Evolutionary conservation across 1,140 invertebrate genomes (phyloP).

Genomic region (Zaprionus africanus): DNA sequence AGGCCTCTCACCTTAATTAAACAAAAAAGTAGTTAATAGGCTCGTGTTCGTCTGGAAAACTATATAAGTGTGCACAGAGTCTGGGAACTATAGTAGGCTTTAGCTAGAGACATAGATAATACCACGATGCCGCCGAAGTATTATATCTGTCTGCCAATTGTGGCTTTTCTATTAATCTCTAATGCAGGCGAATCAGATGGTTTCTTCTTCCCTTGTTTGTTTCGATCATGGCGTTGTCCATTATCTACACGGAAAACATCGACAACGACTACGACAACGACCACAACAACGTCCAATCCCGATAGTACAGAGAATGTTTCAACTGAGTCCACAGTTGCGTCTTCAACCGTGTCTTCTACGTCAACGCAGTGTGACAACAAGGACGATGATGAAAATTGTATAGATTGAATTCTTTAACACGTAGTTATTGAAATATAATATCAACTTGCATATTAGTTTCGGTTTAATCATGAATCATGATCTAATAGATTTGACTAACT

Average conservation of each 20-base stretch:
- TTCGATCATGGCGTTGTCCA: no score
- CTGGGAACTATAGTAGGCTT: no score
- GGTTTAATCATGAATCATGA: no score
- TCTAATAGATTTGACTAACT: no score
- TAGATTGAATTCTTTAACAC: not conserved
- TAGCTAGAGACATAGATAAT: not conserved
- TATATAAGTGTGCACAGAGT: not conserved
- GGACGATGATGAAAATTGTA: not conserved
- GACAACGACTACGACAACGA: no score
- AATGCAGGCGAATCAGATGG: constrained; percentile 11
- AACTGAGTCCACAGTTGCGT: not conserved
- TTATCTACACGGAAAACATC: no score
- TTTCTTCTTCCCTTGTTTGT: no score
- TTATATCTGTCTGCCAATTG: constrained; percentile 18
- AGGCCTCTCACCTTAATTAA: not conserved
- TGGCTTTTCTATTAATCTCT: constrained; percentile 2
- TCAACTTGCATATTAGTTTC: not conserved
- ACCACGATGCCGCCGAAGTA: constrained; percentile 27
- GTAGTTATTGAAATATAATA: not conserved
- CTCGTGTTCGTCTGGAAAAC: not conserved
- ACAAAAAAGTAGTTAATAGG: not conserved
- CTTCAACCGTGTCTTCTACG: not conserved
- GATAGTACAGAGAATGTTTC: not conserved
- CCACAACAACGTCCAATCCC: not conserved
- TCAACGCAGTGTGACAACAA: not conserved